Percentiles rank a stretch among this genome's conserved stretches.
Evolutionary conservation across 2,113 vertebrate genomes (phyloP).

Genomic region (Neoarius graeffei): DNA sequence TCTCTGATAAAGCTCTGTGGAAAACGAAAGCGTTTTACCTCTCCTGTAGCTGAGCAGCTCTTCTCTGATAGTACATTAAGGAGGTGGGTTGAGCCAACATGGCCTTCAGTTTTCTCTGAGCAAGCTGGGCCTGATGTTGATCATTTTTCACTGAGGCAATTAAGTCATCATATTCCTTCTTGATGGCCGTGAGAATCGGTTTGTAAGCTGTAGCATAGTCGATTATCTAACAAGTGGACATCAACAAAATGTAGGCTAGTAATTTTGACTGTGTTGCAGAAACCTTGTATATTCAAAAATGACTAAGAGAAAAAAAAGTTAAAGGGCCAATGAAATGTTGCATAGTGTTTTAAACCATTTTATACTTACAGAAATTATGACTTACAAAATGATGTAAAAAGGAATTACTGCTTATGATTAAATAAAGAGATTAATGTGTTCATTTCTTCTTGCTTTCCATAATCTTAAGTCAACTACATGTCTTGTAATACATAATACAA

Average conservation of each 20-base stretch:
- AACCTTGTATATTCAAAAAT: background rate
- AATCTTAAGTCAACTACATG: too few relatives aligned
- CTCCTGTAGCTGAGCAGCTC: constrained; percentile 66
- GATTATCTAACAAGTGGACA: constrained; percentile 68
- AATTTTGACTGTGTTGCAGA: background rate
- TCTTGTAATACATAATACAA: background rate
- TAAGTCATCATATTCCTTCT: constrained; percentile 73
- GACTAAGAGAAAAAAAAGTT: background rate
- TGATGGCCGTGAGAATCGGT: constrained; percentile 73
- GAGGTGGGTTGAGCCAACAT: constrained; percentile 59
- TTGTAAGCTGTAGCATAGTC: constrained; percentile 68
- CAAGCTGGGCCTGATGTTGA: constrained; percentile 53
- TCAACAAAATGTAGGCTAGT: background rate
- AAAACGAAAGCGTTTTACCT: constrained; percentile 62
- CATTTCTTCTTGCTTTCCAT: too few relatives aligned
- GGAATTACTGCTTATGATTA: background rate
- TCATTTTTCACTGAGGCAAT: constrained; percentile 68
- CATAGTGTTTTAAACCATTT: background rate
- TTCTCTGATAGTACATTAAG: constrained; percentile 65
- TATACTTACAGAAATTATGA: background rate
- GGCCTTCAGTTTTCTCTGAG: constrained; percentile 62
- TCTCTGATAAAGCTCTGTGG: background rate
- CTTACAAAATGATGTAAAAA: background rate
- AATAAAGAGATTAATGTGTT: too few relatives aligned
- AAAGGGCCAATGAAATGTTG: background rate